phyloP scores from a whole-genome alignment of 2,888 invertebrate genomes.

The Vannuccia rotundouncinata region DNA sequence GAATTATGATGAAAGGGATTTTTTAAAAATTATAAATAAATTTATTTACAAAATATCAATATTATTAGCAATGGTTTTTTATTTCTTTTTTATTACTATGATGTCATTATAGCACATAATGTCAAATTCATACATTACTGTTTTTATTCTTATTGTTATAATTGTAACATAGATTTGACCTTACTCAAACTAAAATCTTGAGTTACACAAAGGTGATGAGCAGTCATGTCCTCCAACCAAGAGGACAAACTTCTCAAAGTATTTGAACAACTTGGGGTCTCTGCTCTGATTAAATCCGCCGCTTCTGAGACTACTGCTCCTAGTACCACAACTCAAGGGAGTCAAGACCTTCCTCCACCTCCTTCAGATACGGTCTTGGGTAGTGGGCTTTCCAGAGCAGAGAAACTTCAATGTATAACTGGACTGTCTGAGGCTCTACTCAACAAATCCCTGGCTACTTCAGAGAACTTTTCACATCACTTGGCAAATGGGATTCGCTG shows the following conservation, averaged over 20 bases:
- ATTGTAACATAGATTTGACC: no score
- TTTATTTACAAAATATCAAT: no score
- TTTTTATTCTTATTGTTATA: no score
- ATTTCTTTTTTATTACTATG: no score
- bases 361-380: background rate
- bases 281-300: background rate
- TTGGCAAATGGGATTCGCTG: conserved; percentile 28
- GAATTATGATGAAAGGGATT: no score
- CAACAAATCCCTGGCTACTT: background rate
- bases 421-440: conserved; percentile 1
- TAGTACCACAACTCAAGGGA: background rate
- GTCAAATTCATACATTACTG: no score
- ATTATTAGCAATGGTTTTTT: no score
- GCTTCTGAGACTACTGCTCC: background rate
- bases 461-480: conserved; percentile 30
- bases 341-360: background rate
- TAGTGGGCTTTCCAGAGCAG: background rate
- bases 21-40: no score
- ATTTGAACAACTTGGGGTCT: conserved; percentile 2
- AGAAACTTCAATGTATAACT: background rate
- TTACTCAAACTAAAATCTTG: no score
- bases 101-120: no score
- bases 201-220: no score
- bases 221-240: background rate
- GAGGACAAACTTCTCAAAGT: conserved; percentile 1